Base-by-base conservation (phyloP, 2,888 invertebrate species). In the Acanthosepion lycidas region DNA sequence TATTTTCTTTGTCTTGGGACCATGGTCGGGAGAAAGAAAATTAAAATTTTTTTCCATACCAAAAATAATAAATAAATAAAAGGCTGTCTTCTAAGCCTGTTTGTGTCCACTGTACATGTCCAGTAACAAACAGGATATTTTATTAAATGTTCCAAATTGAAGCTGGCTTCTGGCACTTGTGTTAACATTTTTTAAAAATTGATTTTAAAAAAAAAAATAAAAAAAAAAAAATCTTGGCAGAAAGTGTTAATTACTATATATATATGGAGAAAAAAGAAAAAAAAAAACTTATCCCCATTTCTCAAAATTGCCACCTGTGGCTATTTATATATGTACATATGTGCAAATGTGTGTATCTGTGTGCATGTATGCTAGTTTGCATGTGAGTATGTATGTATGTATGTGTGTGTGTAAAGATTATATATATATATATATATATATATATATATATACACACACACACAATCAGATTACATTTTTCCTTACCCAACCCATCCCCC, bases 341-440 rank as follows among this genome's bases (percentile, higher is more conserved):
- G 91, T 94, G 91, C 92, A 55, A 51, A 33, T 94, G 94, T 91
- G 92, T 94, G 94, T 94, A 51, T 94, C 42, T 91, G 91, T 94
- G 53, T 94, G 94, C 91, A 94, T 64, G 64, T 49, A 78, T 91
- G 91, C 26, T 42, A 48, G 49, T 91, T n/a, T 51, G n/a, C 91
- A 55, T 92, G n/a, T 53, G 78, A 42, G 59, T 94, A 33, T 48
- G 59, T 92, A 53, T 59, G 91, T 59, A 94, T 94, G 94, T n/a
- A n/a, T 94, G 94, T 94, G 92, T 92, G 92, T 55, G 42, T 42
- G 42, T 42, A 42, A 42, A 42, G 42, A 42, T 33, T 33, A 33
- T 2, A 42, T 42, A 42, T 42, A 42, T 42, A 42, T 42, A 42
- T 42, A 42, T 42, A 42, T 42, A 42, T 42, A 42, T 42, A 42